Conservation (phyloP, 1,140 invertebrate genomes). For the Leptinotarsa undecemlineata region DNA sequence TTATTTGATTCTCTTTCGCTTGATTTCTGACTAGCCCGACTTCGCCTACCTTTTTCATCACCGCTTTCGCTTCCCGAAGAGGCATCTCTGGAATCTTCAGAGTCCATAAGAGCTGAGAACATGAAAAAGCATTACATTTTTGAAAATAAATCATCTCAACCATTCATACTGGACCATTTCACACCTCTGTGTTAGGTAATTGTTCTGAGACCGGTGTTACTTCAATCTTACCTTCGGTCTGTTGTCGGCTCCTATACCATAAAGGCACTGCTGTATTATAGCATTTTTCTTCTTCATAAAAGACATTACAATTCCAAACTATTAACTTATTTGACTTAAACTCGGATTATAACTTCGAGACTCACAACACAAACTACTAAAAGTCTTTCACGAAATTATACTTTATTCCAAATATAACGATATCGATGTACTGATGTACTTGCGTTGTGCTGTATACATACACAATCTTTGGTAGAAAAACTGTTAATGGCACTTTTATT, state of each 20-base stretch:
- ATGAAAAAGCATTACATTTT: constrained; percentile 17
- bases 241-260: constrained; percentile 45
- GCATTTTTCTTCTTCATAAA: constrained; percentile 44
- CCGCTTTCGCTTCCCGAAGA: constrained; percentile 51
- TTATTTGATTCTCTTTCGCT: constrained; percentile 23
- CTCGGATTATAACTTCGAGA: constrained; percentile 38
- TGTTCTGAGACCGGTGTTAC: constrained; percentile 43
- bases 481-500: constrained; percentile 42
- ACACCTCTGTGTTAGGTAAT: constrained; percentile 9
- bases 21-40: constrained; percentile 26
- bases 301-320: constrained; percentile 45
- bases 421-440: constrained; percentile 22
- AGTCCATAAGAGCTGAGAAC: constrained; percentile 48
- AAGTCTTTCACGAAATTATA: constrained; percentile 45
- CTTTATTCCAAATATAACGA: constrained; percentile 36
- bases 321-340: constrained; percentile 46
- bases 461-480: constrained; percentile 45
- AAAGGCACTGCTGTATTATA: constrained; percentile 43
- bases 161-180: constrained; percentile 24
- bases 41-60: constrained; percentile 31
- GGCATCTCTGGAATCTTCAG: constrained; percentile 50
- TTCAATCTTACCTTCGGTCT: constrained; percentile 49
- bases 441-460: constrained; percentile 16
- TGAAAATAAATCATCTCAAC: constrained; percentile 3
- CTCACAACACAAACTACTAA: constrained; percentile 50